Base-by-base conservation (phyloP, 2,797 vertebrate species). In the Astyanax mexicanus region DNA sequence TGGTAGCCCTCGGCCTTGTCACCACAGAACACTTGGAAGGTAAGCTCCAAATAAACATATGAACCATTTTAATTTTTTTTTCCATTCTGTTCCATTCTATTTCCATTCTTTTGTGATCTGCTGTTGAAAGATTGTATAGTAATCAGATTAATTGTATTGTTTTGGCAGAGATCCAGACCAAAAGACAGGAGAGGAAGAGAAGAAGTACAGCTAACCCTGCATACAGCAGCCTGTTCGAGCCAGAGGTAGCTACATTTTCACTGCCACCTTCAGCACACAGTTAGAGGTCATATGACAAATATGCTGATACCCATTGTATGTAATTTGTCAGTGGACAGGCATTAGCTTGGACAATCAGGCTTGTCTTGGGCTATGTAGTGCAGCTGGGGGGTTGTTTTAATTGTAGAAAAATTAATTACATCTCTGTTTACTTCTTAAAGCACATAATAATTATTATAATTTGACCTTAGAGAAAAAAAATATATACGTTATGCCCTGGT, bases 1-100 rank as follows among this genome's bases (percentile, higher is more conserved):
- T 99, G 98, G 96, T 98, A 13, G 93, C 96, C 0, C 92, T 99
- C 7, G 98, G 98, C 85, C 93, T 99, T 82, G 96, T 99, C 76
- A 99, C 98, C 37, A 96, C 96, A 0, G 96, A 99, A 47, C 96
- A 98, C 62, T 85, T 98, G 90, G 97, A 99, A 93, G 98, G 98
- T 99, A 89, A 94, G 93, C 80, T 19, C 4, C 4, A 49, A 21
- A 25, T 32, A 3, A 27, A 37, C 51, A n/a, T n/a, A n/a, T n/a
- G n/a, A n/a, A n/a, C n/a, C n/a, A n/a, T n/a, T n/a, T n/a, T n/a
- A n/a, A n/a, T n/a, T n/a, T n/a, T n/a, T n/a, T n/a, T 29, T 6
- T 4, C n/a, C 15, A 15, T 6, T 1, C 52, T 49, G n/a, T 6
- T 7, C 4, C 2, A 66, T 19, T 51, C 1, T 25, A 23, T 47